These are phyloP conservation scores for Sinocyclocheilus maitianheensis DNA, from an alignment of 2,113 vertebrate species.

Conservation along the genomic window DNA sequence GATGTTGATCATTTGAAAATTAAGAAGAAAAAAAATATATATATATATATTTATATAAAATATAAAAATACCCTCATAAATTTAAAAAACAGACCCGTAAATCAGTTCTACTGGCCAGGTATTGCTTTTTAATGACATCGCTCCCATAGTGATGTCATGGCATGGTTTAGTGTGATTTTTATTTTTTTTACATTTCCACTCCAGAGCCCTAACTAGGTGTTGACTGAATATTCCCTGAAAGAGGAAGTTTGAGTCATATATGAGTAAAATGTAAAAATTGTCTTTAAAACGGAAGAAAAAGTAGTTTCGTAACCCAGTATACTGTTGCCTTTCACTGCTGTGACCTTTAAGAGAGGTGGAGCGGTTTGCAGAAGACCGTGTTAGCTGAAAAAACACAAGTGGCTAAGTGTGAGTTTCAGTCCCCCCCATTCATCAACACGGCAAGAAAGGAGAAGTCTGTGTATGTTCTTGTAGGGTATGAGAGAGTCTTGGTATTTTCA, in stretches of 20 bases:
- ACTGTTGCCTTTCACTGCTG: constrained; percentile 59
- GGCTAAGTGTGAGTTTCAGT: background rate
- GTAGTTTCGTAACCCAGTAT: constrained; percentile 58
- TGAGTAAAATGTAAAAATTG: constrained; percentile 47
- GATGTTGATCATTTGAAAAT: too few species aligned
- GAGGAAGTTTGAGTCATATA: constrained; percentile 62
- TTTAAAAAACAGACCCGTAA: background rate
- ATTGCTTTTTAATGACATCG: background rate
- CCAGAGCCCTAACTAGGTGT: constrained; percentile 55
- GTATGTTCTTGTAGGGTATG: background rate
- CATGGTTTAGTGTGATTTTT: background rate
- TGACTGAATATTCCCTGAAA: constrained; percentile 59
- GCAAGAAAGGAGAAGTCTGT: constrained; percentile 30
- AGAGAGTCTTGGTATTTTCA: constrained; percentile 6
- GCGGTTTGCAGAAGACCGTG: constrained; percentile 52
- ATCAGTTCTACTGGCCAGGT: background rate
- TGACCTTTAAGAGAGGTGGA: constrained; percentile 69
- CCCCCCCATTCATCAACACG: background rate
- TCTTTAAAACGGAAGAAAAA: constrained; percentile 51
- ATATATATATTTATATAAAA: too few species aligned
- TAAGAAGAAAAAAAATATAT: too few species aligned
- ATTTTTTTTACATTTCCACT: background rate
- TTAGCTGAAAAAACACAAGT: constrained; percentile 44
- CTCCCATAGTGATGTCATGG: background rate
- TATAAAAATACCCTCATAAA: background rate